A percentile compares a stretch with the other conserved stretches of the same genome.
Conservation (phyloP, 2,797 vertebrate species). For the Micropoecilia bifurca region DNA sequence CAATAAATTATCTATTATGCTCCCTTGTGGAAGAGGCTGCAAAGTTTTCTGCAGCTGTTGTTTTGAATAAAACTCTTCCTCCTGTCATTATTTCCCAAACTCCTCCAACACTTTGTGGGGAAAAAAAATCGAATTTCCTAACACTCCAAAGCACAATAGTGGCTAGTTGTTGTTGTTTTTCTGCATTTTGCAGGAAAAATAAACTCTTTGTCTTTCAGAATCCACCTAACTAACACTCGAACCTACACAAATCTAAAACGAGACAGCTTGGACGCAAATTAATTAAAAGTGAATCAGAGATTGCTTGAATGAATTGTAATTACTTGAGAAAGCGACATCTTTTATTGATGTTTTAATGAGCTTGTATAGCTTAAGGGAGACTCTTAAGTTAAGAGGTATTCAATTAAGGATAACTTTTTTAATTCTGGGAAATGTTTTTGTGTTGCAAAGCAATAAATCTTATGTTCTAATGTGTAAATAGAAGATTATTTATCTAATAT, state of each 20-base stretch:
- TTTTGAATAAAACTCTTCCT: slow-evolving; percentile 8
- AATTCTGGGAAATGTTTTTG: neutral
- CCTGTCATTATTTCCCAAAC: neutral
- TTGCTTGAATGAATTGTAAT: neutral
- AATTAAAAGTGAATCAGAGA: neutral
- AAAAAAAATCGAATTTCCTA: neutral
- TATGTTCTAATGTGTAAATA: neutral
- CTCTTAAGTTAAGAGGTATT: neutral
- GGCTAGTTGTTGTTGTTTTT: neutral
- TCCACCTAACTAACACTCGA: neutral
- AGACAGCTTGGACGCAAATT: neutral
- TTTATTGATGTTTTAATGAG: neutral
- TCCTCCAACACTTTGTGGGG: neutral
- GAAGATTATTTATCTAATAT: neutral
- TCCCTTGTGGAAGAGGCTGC: slow-evolving; percentile 8
- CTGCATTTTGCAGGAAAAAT: neutral
- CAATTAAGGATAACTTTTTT: neutral
- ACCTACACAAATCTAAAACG: neutral
- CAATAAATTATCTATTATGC: slow-evolving; percentile 12
- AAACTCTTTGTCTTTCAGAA: neutral
- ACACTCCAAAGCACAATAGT: neutral
- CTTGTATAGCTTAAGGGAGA: neutral
- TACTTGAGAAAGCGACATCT: neutral
- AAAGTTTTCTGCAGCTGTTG: slow-evolving; percentile 10
- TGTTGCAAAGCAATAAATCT: neutral